A percentile compares a stretch with the other conserved stretches of the same genome.
phyloP scores from a whole-genome alignment of 2,113 vertebrate species.

The Dinomys branickii region DNA sequence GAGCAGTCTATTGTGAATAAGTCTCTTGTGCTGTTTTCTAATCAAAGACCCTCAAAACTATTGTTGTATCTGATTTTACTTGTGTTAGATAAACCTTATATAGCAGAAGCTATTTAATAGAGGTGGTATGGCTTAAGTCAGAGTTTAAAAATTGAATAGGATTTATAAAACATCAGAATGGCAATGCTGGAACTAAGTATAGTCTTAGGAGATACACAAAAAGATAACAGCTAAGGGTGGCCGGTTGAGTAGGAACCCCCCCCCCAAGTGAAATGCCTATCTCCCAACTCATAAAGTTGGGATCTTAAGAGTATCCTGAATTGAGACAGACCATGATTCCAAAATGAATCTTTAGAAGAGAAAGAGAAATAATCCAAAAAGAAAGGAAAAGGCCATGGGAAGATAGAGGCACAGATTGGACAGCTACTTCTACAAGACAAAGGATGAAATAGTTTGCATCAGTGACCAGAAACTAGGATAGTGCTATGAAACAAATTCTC shows the following conservation, averaged over 20 bases:
- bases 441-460: background rate
- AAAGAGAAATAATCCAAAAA: background rate
- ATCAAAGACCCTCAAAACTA: background rate
- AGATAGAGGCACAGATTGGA: background rate
- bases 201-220: background rate
- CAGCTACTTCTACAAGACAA: background rate
- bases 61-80: background rate
- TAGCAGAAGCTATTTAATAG: background rate
- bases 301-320: background rate
- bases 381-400: background rate
- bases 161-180: constrained; percentile 3
- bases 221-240: background rate
- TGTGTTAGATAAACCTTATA: background rate
- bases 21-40: background rate
- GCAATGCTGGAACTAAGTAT: background rate
- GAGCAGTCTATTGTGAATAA: background rate
- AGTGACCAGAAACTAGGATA: too few relatives aligned
- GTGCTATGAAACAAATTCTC: background rate
- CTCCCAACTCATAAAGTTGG: background rate
- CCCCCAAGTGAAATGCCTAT: background rate
- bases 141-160: background rate
- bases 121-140: background rate
- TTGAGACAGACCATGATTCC: background rate
- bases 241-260: background rate
- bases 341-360: background rate